Conservation (phyloP, 1,140 invertebrate genomes). For the Conus betulinus region DNA sequence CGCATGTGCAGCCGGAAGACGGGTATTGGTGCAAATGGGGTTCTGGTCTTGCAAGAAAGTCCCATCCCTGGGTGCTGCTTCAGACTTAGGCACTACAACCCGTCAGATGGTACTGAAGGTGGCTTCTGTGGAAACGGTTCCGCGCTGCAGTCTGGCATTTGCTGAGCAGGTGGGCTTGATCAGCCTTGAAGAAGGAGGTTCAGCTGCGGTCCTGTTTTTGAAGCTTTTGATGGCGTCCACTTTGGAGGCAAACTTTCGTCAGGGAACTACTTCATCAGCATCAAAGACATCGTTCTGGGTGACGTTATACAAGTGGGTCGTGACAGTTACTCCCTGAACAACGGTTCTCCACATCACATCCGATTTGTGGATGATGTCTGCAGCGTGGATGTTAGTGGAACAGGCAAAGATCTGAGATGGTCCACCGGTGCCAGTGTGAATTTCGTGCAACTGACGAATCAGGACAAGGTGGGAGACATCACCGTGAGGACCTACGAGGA, state of each 20-base stretch:
- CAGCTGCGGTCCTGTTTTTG: slow-evolving; percentile 33
- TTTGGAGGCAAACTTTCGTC: background rate
- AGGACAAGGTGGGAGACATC: background rate
- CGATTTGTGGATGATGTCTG: slow-evolving; percentile 37
- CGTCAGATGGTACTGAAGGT: slow-evolving; percentile 40
- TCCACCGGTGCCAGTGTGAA: slow-evolving; percentile 46
- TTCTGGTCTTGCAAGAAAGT: slow-evolving; percentile 26
- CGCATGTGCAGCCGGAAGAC: slow-evolving; percentile 43
- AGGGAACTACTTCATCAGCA: slow-evolving; percentile 29
- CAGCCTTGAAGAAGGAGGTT: no score
- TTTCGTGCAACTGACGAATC: slow-evolving; percentile 15
- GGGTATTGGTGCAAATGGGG: slow-evolving; percentile 54
- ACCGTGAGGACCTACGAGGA: slow-evolving; percentile 50
- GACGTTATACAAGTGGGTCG: slow-evolving; percentile 26
- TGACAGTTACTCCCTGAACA: slow-evolving; percentile 44
- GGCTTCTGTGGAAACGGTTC: slow-evolving; percentile 54
- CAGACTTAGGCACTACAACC: slow-evolving; percentile 44
- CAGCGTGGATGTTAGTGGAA: slow-evolving; percentile 23
- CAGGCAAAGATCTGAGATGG: slow-evolving; percentile 42
- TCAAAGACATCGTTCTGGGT: slow-evolving; percentile 24
- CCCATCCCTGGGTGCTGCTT: slow-evolving; percentile 28
- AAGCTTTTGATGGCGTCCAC: slow-evolving; percentile 47
- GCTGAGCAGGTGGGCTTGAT: slow-evolving; percentile 27
- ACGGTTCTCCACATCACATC: slow-evolving; percentile 51
- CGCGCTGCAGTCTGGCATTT: slow-evolving; percentile 45